Conservation (phyloP, 2,888 invertebrate species). For the Mallateleia sp. region DNA sequence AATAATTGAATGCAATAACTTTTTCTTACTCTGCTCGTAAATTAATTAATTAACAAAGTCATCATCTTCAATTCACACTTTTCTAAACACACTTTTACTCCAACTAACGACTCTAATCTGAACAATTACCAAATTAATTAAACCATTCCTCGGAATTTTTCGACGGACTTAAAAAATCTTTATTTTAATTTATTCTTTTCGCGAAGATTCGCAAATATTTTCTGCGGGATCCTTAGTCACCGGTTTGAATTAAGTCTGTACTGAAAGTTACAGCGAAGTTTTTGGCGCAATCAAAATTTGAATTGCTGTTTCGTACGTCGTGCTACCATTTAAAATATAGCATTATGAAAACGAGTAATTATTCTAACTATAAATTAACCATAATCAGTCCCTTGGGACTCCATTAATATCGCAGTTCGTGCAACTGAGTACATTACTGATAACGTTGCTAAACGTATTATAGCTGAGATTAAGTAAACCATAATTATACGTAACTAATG, state of each 20-base stretch:
- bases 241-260: slow-evolving; percentile 8
- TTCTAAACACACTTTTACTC: too few species aligned
- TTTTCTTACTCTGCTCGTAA: too few species aligned
- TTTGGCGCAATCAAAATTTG: slow-evolving; percentile 35
- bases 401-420: slow-evolving; percentile 46
- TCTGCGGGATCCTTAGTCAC: neutral
- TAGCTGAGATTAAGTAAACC: slow-evolving; percentile 16
- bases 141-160: too few species aligned
- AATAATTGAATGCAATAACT: neutral
- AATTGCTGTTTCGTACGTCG: slow-evolving; percentile 10
- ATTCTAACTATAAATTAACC: slow-evolving; percentile 51
- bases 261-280: slow-evolving; percentile 23
- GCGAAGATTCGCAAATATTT: slow-evolving; percentile 1
- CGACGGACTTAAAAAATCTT: too few species aligned
- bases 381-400: slow-evolving; percentile 47
- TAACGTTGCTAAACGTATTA: slow-evolving; percentile 26
- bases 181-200: too few species aligned
- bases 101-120: too few species aligned
- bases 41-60: too few species aligned
- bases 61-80: too few species aligned
- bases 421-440: slow-evolving; percentile 43
- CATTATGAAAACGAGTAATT: slow-evolving; percentile 42
- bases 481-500: slow-evolving; percentile 15
- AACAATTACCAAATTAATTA: too few species aligned
- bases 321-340: slow-evolving; percentile 23